Evolutionary conservation across 2,888 invertebrate species (phyloP).

Genomic region (Hypomecis atomaria): DNA sequence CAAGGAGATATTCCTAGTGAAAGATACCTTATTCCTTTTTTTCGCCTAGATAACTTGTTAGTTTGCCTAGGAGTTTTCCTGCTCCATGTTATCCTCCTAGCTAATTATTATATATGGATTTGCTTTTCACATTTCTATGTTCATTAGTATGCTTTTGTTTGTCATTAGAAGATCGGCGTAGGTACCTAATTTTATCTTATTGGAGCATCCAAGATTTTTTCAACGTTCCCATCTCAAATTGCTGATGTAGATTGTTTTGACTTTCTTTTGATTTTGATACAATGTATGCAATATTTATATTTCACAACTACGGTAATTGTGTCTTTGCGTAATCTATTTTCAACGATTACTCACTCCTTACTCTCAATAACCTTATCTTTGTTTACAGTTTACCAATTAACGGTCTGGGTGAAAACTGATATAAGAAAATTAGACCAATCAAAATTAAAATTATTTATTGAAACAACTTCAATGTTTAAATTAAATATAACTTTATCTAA

Average conservation of each 20-base stretch:
- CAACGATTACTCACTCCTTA: constrained; percentile 24
- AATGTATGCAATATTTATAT: constrained; percentile 6
- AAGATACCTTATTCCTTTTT: no score
- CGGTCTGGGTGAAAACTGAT: constrained; percentile 12
- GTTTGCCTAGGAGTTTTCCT: no score
- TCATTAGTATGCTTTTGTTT: no score
- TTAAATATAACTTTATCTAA: constrained; percentile 77
- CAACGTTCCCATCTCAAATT: no score
- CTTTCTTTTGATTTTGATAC: not conserved
- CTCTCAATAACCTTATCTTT: constrained; percentile 32
- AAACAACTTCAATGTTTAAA: constrained; percentile 81
- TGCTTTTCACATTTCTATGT: no score
- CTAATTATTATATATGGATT: no score
- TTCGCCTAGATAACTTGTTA: no score
- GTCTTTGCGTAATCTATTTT: constrained; percentile 15
- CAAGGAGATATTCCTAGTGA: no score
- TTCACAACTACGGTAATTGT: constrained; percentile 3
- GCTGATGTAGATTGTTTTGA: not conserved
- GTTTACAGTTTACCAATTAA: constrained; percentile 34
- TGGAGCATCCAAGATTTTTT: no score
- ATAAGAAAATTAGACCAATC: constrained; percentile 48
- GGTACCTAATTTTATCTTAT: no score
- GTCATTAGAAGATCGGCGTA: no score
- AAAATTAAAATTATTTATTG: constrained; percentile 83
- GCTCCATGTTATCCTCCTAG: no score